Evolutionary conservation across 2,113 vertebrate species (phyloP), one percentile per base, ranked within the genome.

Genomic region (Catharus fuscescens): DNA sequence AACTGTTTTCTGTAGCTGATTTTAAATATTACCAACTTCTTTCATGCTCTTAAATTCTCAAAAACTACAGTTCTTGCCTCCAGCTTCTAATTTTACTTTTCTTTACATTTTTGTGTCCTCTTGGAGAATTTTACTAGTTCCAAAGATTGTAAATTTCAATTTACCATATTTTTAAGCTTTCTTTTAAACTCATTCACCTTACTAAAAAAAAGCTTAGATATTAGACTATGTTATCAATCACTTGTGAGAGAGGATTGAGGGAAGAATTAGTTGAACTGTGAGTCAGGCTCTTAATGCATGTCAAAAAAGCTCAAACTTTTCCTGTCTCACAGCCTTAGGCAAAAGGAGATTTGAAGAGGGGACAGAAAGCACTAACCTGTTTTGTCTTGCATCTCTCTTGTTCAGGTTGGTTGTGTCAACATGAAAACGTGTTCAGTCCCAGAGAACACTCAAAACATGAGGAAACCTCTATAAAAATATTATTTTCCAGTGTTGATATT

Each of bases 11-110:
- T 94, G 44, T 76, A 74, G 73, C 67, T 88, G 44, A 11, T 54
- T 96, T 93, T 84, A 94, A 93, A 79, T 92, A 80, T 86, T 88
- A 76, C 65, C 42, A 90, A 86, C 56, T 90, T 88, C 48, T 92
- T 92, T 96, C 93, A 91, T 96, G 72, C 74, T 93, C 86, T 92
- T 92, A 97, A 96, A 94, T 91, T 86, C 71, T 93, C 64, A 86
- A 90, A 95, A 93, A 78, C 80, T 93, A 64, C 42, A 88, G 83
- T 79, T 97, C 61, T 92, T 90, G 88, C 96, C 90, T 93, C 71
- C 48, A 97, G 90, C 34, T 85, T 81, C 66, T 25, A 31, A 59
- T 21, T 88, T 82, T 87, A 80, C 91, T 94, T 96, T 93, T 40
- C 60, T 77, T 80, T 88, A 91, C 52, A 69, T 8, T 86, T 94